Evolutionary conservation across 2,113 vertebrate species (phyloP).

Genomic region (Puffinus mauretanicus): DNA sequence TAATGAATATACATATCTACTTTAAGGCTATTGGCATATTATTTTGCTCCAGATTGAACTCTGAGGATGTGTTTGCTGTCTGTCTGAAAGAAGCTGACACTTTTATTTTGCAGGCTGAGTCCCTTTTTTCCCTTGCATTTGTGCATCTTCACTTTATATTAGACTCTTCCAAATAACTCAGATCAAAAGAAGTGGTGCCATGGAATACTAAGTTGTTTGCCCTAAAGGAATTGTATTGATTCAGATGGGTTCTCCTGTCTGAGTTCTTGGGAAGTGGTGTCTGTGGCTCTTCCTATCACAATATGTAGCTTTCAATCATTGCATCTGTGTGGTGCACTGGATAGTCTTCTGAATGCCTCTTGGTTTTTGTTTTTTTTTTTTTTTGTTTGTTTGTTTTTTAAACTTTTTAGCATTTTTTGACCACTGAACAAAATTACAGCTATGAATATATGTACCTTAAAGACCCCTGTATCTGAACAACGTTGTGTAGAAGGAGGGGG

Average conservation of each 20-base stretch:
- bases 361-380: too few species aligned
- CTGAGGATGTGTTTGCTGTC: neutral
- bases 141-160: neutral
- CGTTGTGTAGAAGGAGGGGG: neutral
- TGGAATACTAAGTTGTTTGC: neutral
- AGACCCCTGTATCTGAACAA: neutral
- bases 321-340: too few species aligned
- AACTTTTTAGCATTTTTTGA: neutral
- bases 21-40: neutral
- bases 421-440: neutral
- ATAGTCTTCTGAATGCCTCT: neutral
- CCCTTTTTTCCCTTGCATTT: neutral
- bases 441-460: neutral
- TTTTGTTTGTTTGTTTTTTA: neutral
- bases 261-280: neutral
- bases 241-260: neutral
- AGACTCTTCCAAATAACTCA: neutral
- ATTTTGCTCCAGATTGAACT: neutral
- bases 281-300: neutral
- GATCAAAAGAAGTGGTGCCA: neutral
- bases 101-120: neutral
- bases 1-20: too few species aligned
- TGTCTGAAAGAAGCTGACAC: neutral
- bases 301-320: fast-evolving
- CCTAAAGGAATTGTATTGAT: neutral